phyloP scores from a whole-genome alignment of 2,888 invertebrate species.

The Frankliniella intonsa region DNA sequence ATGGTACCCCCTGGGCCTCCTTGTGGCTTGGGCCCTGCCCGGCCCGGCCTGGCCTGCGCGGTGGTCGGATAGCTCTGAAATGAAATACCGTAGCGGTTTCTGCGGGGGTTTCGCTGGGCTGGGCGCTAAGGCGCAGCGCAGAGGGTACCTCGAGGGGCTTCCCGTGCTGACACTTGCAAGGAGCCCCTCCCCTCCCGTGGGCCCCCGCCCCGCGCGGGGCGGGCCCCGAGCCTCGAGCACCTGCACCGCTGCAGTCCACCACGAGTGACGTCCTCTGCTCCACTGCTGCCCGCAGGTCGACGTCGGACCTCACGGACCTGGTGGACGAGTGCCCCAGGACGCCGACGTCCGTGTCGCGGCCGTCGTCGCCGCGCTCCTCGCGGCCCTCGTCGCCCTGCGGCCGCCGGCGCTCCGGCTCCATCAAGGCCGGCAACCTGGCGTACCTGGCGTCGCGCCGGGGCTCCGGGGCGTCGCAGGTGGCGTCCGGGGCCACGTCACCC shows the following conservation, averaged over 20 bases:
- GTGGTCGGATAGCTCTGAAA: too few relatives aligned
- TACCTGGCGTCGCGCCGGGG: slow-evolving; percentile 81
- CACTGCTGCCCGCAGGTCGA: slow-evolving; percentile 56
- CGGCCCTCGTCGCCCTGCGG: slow-evolving; percentile 36
- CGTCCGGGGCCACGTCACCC: slow-evolving; percentile 45
- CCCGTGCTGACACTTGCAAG: too few relatives aligned
- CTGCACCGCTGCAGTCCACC: background rate
- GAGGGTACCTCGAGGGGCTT: too few relatives aligned
- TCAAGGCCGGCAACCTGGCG: slow-evolving; percentile 48
- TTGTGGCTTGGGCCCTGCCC: too few relatives aligned
- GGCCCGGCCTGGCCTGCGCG: too few relatives aligned
- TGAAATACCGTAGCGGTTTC: too few relatives aligned
- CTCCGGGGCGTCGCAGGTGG: slow-evolving; percentile 65
- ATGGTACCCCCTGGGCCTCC: too few relatives aligned
- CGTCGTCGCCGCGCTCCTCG: slow-evolving; percentile 32
- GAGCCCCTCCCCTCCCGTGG: too few relatives aligned
- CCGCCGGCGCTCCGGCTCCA: slow-evolving; percentile 33
- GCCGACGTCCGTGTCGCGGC: slow-evolving; percentile 59
- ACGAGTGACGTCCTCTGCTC: background rate
- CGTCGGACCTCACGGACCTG: slow-evolving; percentile 68
- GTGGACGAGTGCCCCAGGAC: slow-evolving; percentile 56
- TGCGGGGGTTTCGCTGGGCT: too few relatives aligned
- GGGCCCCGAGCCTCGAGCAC: background rate
- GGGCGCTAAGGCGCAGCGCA: too few relatives aligned
- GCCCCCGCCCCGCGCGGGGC: too few relatives aligned